phyloP scores from a whole-genome alignment of 2,888 invertebrate species.

The Drosophila nigricruria region DNA sequence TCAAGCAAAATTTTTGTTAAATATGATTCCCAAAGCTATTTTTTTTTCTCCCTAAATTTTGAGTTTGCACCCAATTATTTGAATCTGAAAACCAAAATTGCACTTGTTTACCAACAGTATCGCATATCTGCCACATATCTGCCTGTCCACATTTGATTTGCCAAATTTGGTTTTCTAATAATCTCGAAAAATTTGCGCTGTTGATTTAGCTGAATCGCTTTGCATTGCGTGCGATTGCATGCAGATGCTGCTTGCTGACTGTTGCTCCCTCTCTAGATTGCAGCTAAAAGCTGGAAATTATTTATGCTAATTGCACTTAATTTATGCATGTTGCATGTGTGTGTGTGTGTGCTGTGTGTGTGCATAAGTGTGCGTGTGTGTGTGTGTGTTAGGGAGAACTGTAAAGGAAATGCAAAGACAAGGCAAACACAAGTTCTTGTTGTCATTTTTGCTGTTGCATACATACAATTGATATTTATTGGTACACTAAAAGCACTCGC shows the following conservation, averaged over 20 bases:
- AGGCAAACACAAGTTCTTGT: conserved; percentile 22
- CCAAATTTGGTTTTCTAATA: conserved; percentile 26
- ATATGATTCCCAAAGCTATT: background rate
- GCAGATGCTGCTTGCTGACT: conserved; percentile 30
- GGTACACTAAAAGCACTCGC: conserved; percentile 37
- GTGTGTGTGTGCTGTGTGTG: background rate
- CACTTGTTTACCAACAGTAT: background rate
- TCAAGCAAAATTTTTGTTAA: background rate
- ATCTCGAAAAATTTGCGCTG: conserved; percentile 10
- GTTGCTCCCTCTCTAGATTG: conserved; percentile 47
- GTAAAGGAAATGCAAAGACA: conserved; percentile 57
- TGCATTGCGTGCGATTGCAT: conserved; percentile 34
- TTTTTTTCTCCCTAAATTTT: background rate
- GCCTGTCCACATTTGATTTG: background rate
- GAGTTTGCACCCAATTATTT: background rate
- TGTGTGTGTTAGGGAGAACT: conserved; percentile 47
- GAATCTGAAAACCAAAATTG: background rate
- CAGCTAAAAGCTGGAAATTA: conserved; percentile 77
- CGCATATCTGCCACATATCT: background rate
- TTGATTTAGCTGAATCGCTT: conserved; percentile 27
- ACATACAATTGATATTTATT: conserved; percentile 67
- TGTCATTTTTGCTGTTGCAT: conserved; percentile 27
- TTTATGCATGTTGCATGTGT: conserved; percentile 67
- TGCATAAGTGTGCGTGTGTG: conserved; percentile 15
- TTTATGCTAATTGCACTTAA: conserved; percentile 81